Percentiles rank a stretch among this genome's conserved stretches.
These are phyloP conservation scores for Gastrophryne carolinensis DNA, from an alignment of 2,797 vertebrate species.

Conservation along the genomic window DNA sequence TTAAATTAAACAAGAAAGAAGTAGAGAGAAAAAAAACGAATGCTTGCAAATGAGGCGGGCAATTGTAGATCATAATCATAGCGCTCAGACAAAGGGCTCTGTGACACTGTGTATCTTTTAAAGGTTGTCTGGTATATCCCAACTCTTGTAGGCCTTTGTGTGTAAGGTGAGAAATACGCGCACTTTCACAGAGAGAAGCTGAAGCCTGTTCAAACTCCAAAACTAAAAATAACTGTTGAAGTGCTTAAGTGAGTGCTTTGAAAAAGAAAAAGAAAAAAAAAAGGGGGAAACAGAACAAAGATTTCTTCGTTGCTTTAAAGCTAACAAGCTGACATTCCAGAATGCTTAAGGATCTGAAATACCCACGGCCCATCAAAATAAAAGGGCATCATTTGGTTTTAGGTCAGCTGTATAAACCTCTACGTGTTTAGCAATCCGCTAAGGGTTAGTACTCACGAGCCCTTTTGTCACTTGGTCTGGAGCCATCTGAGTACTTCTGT, in stretches of 20 bases:
- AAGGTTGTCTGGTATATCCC: slow-evolving; percentile 53
- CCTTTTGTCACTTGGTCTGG: background rate
- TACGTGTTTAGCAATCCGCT: background rate
- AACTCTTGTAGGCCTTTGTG: slow-evolving; percentile 50
- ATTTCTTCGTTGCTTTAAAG: background rate
- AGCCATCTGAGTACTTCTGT: background rate
- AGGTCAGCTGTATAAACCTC: background rate
- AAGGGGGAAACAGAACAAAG: background rate
- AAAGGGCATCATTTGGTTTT: background rate
- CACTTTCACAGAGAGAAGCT: background rate
- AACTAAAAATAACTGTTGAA: slow-evolving; percentile 28
- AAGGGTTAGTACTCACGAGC: background rate
- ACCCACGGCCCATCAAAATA: background rate
- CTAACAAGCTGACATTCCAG: background rate
- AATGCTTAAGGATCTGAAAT: background rate
- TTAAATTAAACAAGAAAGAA: slow-evolving; percentile 96
- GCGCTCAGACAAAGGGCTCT: slow-evolving; percentile 57
- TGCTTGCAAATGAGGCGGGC: slow-evolving; percentile 70
- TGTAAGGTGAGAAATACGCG: slow-evolving; percentile 19
- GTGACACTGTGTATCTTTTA: slow-evolving; percentile 63
- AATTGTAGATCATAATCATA: slow-evolving; percentile 65
- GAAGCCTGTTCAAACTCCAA: background rate
- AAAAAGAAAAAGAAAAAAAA: background rate
- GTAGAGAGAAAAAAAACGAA: slow-evolving; percentile 65
- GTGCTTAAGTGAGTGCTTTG: slow-evolving; percentile 6